Conservation (phyloP, 2,113 vertebrate species). For the Gadus macrocephalus region DNA sequence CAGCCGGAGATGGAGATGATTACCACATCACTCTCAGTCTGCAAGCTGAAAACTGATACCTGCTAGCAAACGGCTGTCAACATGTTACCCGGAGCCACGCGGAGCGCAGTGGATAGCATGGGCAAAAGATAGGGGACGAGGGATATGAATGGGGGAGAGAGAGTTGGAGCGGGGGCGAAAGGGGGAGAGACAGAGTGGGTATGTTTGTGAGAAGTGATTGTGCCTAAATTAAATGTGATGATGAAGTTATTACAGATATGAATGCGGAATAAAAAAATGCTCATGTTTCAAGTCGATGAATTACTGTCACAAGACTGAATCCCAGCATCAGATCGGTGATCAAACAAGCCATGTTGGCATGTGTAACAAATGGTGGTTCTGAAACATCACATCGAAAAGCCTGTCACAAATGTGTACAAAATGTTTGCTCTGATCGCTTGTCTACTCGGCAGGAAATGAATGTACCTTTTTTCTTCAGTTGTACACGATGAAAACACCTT, state of each 20-base stretch:
- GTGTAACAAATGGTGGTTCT: too few relatives aligned
- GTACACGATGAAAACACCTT: too few relatives aligned
- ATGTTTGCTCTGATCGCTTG: slow-evolving; percentile 15
- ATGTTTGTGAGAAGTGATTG: slow-evolving; percentile 18
- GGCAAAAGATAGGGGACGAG: not conserved
- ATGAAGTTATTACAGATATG: too few relatives aligned
- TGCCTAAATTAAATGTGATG: too few relatives aligned
- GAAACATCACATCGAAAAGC: too few relatives aligned
- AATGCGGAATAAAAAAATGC: too few relatives aligned
- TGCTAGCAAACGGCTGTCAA: slow-evolving; percentile 75
- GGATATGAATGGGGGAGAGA: slow-evolving; percentile 39
- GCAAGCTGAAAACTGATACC: slow-evolving; percentile 68
- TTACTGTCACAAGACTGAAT: too few relatives aligned
- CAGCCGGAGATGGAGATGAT: slow-evolving; percentile 73
- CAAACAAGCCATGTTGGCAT: too few relatives aligned
- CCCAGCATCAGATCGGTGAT: too few relatives aligned
- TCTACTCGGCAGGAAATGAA: slow-evolving; percentile 37
- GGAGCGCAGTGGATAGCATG: slow-evolving; percentile 51
- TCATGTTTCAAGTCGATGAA: too few relatives aligned
- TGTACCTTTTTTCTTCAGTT: not conserved
- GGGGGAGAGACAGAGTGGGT: slow-evolving; percentile 37
- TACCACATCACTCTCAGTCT: slow-evolving; percentile 74
- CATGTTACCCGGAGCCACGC: slow-evolving; percentile 65
- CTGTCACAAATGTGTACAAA: too few relatives aligned
- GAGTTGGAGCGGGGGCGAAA: slow-evolving; percentile 34